Percentiles rank a stretch among this genome's conserved stretches.
Evolutionary conservation across 2,113 vertebrate species (phyloP).

Genomic region (Cyprinodon tularosa): DNA sequence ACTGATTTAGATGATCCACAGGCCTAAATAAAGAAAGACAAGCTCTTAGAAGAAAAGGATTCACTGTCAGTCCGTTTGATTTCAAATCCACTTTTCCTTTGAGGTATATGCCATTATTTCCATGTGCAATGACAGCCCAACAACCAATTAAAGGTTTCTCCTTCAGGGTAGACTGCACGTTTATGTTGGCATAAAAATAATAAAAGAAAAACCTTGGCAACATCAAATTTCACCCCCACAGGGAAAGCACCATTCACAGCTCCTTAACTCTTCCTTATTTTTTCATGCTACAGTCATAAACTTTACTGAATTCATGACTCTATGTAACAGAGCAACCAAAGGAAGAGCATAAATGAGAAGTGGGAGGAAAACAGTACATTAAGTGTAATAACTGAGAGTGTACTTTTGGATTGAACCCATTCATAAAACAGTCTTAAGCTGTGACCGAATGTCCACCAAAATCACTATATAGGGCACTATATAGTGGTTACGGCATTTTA

Average conservation of each 20-base stretch:
- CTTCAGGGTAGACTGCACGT: slow-evolving; percentile 17
- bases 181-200: not conserved
- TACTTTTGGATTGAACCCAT: not conserved
- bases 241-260: not conserved
- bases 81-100: slow-evolving; percentile 49
- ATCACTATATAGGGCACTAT: too few relatives aligned
- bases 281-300: not conserved
- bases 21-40: slow-evolving; percentile 35
- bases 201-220: not conserved
- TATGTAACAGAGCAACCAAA: not conserved
- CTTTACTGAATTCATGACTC: not conserved
- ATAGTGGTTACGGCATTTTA: too few relatives aligned
- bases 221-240: not conserved
- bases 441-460: too few relatives aligned
- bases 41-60: slow-evolving; percentile 52
- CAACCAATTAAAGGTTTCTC: slow-evolving; percentile 67
- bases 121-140: slow-evolving; percentile 59
- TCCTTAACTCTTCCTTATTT: not conserved
- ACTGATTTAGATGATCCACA: slow-evolving; percentile 21
- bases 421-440: too few relatives aligned
- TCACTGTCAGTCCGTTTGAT: slow-evolving; percentile 55
- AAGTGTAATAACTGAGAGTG: not conserved
- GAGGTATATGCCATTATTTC: slow-evolving; percentile 66
- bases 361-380: not conserved
- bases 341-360: not conserved